Conservation (phyloP, 2,797 vertebrate species). For the Distichodus sexfasciatus region DNA sequence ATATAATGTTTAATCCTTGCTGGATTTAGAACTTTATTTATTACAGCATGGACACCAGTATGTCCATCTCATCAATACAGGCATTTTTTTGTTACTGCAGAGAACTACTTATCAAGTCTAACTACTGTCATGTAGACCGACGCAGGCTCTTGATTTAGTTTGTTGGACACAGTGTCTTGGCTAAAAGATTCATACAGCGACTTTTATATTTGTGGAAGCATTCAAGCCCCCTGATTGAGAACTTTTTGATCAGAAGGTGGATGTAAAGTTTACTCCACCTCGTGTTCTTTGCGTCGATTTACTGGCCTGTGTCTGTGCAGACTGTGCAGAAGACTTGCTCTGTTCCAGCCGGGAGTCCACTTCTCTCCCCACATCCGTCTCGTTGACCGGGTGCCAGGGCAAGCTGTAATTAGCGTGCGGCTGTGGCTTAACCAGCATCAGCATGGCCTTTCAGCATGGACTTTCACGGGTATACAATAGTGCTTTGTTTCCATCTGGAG, state of each 20-base stretch:
- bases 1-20: too few relatives aligned
- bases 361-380: slow-evolving; percentile 15
- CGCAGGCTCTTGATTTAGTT: too few relatives aligned
- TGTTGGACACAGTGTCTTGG: too few relatives aligned
- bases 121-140: too few relatives aligned
- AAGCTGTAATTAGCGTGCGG: slow-evolving; percentile 68
- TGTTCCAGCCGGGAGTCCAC: slow-evolving; percentile 40
- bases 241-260: not conserved
- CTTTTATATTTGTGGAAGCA: too few relatives aligned
- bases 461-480: slow-evolving; percentile 66
- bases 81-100: too few relatives aligned
- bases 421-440: slow-evolving; percentile 67
- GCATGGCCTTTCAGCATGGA: slow-evolving; percentile 46
- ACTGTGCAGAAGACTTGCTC: slow-evolving; percentile 46
- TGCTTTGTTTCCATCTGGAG: slow-evolving; percentile 63
- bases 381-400: slow-evolving; percentile 44
- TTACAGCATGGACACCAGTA: too few relatives aligned
- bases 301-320: slow-evolving; percentile 15
- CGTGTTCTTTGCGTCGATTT: slow-evolving; percentile 13
- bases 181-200: too few relatives aligned
- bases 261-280: not conserved
- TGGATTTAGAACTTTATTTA: too few relatives aligned
- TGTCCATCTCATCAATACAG: too few relatives aligned
- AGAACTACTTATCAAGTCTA: too few relatives aligned
- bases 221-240: not conserved